Conservation (phyloP, 2,888 invertebrate genomes). For the Chymomyza caudatula region DNA sequence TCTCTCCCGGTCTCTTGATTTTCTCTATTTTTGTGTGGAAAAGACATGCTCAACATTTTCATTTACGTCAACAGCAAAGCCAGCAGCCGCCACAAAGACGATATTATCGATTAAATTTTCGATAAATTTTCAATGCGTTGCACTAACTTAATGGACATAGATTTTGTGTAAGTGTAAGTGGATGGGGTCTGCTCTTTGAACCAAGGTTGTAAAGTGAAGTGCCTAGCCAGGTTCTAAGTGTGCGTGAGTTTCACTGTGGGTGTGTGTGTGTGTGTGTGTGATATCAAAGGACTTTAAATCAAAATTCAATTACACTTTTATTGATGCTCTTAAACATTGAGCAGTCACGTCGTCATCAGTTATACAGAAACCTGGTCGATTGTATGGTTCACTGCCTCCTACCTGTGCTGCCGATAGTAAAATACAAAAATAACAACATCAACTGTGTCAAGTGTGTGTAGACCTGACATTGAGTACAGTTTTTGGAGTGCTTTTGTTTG, state of each 20-base stretch:
- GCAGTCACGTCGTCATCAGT: slow-evolving; percentile 25
- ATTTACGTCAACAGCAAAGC: neutral
- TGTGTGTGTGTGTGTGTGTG: slow-evolving; percentile 47
- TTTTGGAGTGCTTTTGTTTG: slow-evolving; percentile 6
- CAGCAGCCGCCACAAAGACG: neutral
- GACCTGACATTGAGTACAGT: slow-evolving; percentile 38
- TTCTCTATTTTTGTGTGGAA: slow-evolving; percentile 8
- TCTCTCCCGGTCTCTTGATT: too few species aligned
- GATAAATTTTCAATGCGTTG: slow-evolving; percentile 41
- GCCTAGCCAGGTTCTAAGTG: neutral
- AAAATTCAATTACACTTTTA: slow-evolving; percentile 74
- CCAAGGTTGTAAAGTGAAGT: slow-evolving; percentile 20
- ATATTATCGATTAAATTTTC: slow-evolving; percentile 60
- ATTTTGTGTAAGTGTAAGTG: slow-evolving; percentile 8
- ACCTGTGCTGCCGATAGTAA: slow-evolving; percentile 39
- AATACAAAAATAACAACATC: slow-evolving; percentile 26
- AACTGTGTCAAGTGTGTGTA: neutral
- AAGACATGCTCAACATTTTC: neutral
- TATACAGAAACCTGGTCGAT: neutral
- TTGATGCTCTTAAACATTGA: slow-evolving; percentile 57
- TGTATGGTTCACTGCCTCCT: neutral
- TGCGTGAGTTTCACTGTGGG: slow-evolving; percentile 19
- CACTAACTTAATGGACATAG: slow-evolving; percentile 1
- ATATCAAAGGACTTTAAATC: slow-evolving; percentile 75
- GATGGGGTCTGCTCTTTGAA: slow-evolving; percentile 13